A percentile compares a stretch with the other conserved stretches of the same genome.
These are phyloP conservation scores for Myotis pilosus DNA, from an alignment of 2,797 vertebrate genomes.

Conservation along the genomic window DNA sequence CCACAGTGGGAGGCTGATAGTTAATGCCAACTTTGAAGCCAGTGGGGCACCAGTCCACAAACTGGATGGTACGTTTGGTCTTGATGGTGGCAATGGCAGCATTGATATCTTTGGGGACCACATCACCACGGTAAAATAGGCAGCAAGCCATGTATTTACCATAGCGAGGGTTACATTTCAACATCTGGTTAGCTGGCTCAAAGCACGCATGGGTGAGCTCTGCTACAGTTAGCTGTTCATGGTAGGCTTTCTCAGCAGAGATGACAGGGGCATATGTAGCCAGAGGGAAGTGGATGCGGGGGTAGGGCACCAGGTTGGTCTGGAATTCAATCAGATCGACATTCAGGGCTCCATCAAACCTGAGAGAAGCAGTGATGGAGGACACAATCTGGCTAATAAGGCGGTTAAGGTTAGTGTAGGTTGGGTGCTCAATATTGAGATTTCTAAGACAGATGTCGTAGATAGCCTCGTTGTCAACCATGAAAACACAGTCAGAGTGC, in stretches of 20 bases:
- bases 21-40: not conserved
- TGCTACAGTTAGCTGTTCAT: not conserved
- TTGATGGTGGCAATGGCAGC: not conserved
- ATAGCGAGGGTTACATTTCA: not conserved
- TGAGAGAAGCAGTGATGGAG: conserved; percentile 81
- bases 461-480: not conserved
- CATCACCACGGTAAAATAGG: not conserved
- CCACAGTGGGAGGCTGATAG: not conserved
- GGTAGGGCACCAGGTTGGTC: conserved; percentile 82
- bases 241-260: not conserved
- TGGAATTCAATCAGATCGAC: not conserved
- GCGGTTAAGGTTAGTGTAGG: conserved; percentile 80
- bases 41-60: not conserved
- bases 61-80: not conserved
- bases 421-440: conserved; percentile 25
- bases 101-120: not conserved
- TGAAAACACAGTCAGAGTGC: not conserved
- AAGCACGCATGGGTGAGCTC: not conserved
- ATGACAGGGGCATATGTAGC: not conserved
- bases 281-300: conserved; percentile 71
- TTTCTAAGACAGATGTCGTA: not conserved
- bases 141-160: not conserved
- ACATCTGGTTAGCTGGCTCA: not conserved
- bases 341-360: conserved; percentile 69
- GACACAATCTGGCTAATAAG: conserved; percentile 83